Base-by-base conservation (phyloP, 1,140 invertebrate genomes). In the Aphidius gifuensis region DNA sequence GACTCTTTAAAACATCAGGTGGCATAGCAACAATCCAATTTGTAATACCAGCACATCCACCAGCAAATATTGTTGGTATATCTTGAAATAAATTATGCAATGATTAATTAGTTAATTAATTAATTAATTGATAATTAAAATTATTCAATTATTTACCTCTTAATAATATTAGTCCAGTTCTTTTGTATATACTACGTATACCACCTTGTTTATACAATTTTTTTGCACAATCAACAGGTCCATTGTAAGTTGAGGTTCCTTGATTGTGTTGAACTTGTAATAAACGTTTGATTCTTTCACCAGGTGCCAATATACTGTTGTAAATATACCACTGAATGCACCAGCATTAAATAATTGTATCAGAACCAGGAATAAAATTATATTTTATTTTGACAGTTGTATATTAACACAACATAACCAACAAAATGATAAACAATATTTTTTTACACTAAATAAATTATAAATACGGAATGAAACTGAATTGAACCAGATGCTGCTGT, bases 11-110 rank as follows among this genome's bases (percentile, higher is more conserved):
- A 42, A 99, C 96, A 85, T 99, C 97, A 51, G 95, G 89, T 16
- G 96, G 96, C 84, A 99, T 97, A 66, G 93, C 96, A 45, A 99
- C 88, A 8, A 91, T 73, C 97, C 97, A 99, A 81, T 99, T 98
- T 66, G 90, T 88, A 72, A 99, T 94, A 59, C 97, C 97, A 62
- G 97, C 96, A 75, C 88, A 89, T 54, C 97, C 97, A 65, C 97
- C 97, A 67, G 97, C 94, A 66, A 96, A 83, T 61, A 99, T 85
- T 0, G 95, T 98, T 62, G 86, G 83, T 64, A 98, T 89, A 87
- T 99, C 94, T 88, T 64, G 44, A 80, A 81, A 69, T 66, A 67
- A 46, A 71, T 68, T 60, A 65, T 60, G 11, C 50, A 39, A 6
- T 16, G 0, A 16, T 16, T 16, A n/a, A n/a, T n/a, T n/a, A n/a